Percentiles rank a stretch among this genome's conserved stretches.
These are phyloP conservation scores for Lamellibrachia satsuma DNA, from an alignment of 2,888 invertebrate species.

Conservation along the genomic window DNA sequence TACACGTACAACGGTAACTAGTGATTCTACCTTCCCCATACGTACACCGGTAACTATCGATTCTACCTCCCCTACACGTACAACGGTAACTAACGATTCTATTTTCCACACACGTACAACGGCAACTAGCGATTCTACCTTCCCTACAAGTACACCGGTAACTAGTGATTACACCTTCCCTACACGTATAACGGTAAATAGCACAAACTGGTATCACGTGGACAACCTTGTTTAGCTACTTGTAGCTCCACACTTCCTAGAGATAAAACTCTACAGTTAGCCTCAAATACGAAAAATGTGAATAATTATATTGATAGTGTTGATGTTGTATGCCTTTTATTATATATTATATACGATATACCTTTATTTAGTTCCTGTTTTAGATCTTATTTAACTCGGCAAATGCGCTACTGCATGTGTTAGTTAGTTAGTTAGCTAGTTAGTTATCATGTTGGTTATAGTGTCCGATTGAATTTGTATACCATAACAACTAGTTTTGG, in stretches of 20 bases:
- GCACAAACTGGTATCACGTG: neutral
- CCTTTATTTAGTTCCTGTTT: no score
- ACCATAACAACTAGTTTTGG: no score
- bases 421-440: no score
- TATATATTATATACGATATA: no score
- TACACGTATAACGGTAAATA: neutral
- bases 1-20: neutral
- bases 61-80: slow-evolving; percentile 6
- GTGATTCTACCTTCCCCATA: neutral
- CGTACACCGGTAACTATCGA: no score
- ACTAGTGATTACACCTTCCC: no score
- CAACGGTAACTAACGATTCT: neutral
- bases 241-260: neutral
- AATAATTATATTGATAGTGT: neutral
- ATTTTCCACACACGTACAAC: neutral
- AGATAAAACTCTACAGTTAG: neutral
- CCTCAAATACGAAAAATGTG: neutral
- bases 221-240: neutral
- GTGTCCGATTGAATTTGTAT: no score
- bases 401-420: no score
- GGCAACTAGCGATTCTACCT: neutral
- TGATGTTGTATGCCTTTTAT: neutral
- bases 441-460: no score
- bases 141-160: neutral
- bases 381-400: no score